Conservation (phyloP, 2,797 vertebrate species). For the Furcifer pardalis region DNA sequence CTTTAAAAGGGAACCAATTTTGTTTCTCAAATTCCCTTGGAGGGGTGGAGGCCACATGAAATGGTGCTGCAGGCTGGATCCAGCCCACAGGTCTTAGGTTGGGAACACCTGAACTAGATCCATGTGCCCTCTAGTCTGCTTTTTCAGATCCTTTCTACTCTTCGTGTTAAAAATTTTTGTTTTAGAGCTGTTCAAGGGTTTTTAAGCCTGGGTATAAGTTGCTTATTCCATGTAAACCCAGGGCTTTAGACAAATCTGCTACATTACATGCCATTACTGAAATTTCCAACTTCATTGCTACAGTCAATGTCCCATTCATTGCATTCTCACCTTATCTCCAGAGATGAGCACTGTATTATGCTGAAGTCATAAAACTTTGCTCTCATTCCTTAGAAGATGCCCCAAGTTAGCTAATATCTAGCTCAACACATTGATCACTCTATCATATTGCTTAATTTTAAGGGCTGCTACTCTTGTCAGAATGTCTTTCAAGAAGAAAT, state of each 20-base stretch:
- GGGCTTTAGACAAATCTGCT: not conserved
- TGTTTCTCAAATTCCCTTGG: no score
- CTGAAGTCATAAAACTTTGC: not conserved
- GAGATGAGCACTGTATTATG: not conserved
- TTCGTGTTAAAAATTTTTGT: not conserved
- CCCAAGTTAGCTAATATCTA: conserved; percentile 31
- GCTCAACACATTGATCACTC: conserved; percentile 2
- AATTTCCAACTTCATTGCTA: not conserved
- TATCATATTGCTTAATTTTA: conserved; percentile 35
- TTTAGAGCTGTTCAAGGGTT: not conserved
- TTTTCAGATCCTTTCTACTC: not conserved
- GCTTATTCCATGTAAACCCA: not conserved
- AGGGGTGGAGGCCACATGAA: no score
- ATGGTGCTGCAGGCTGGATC: no score
- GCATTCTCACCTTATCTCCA: not conserved
- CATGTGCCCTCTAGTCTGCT: not conserved
- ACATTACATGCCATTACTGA: not conserved
- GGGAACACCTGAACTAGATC: not conserved
- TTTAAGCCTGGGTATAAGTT: not conserved
- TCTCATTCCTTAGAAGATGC: not conserved
- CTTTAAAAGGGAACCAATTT: no score
- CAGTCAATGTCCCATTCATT: not conserved
- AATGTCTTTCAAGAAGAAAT: conserved; percentile 34
- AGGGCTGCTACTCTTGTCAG: conserved; percentile 26
- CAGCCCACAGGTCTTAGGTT: no score